Evolutionary conservation across 2,113 vertebrate species (phyloP).

Genomic region (Oreochromis spilurus): DNA sequence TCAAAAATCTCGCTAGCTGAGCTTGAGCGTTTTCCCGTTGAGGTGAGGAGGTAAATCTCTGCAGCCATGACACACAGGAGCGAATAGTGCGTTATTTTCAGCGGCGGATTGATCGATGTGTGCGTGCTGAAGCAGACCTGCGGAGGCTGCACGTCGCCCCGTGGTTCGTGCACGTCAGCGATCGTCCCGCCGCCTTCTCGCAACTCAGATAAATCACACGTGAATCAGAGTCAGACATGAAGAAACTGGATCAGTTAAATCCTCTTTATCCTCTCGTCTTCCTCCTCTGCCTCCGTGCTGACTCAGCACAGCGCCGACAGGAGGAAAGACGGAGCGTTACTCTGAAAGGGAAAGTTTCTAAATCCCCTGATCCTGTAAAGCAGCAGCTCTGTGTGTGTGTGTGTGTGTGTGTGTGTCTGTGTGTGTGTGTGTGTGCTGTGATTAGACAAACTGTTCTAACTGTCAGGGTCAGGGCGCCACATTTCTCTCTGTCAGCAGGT

Average conservation of each 20-base stretch:
- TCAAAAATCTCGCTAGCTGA: not conserved
- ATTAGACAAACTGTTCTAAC: not conserved
- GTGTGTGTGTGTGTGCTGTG: not conserved
- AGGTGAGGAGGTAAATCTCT: not conserved
- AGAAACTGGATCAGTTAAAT: not conserved
- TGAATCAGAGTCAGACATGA: not conserved
- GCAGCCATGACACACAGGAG: not conserved
- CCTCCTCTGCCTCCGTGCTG: not conserved
- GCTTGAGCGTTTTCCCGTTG: accelerated
- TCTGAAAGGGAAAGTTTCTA: not conserved
- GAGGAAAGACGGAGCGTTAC: not conserved
- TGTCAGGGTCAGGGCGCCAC: not conserved
- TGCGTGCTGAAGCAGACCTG: not conserved
- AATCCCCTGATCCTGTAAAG: not conserved
- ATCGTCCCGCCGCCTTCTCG: accelerated
- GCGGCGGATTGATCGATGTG: accelerated
- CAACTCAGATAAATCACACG: not conserved
- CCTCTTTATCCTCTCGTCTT: not conserved
- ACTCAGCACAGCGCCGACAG: not conserved
- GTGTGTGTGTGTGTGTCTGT: not conserved
- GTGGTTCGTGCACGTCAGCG: not conserved
- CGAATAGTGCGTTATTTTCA: not conserved
- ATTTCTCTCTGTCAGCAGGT: not conserved
- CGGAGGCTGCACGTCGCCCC: accelerated
- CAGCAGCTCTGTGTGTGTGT: not conserved